Conservation (phyloP, 2,113 vertebrate genomes). For the Sceloporus tristichus region DNA sequence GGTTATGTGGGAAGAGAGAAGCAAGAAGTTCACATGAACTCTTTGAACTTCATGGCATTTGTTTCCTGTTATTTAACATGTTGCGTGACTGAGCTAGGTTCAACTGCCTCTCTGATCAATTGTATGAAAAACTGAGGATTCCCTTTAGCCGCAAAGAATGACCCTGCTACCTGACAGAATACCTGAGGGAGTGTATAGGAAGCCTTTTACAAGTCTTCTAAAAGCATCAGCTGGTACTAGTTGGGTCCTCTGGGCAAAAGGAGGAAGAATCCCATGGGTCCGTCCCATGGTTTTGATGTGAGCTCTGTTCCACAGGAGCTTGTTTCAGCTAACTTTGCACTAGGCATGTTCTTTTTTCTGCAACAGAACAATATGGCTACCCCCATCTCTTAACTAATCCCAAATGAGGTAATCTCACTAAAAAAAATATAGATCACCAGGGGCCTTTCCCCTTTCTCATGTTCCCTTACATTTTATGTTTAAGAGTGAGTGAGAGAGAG, state of each 20-base stretch:
- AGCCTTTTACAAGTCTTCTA: too few species aligned
- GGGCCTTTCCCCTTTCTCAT: too few species aligned
- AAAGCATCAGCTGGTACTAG: too few species aligned
- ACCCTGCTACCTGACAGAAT: too few species aligned
- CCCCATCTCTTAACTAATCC: background rate
- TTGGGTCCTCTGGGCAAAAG: background rate
- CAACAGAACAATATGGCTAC: conserved; percentile 11
- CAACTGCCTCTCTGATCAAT: background rate
- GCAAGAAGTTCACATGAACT: background rate
- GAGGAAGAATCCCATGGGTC: background rate
- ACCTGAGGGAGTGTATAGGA: too few species aligned
- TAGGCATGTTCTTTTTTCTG: background rate
- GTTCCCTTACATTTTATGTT: background rate
- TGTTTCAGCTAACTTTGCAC: background rate
- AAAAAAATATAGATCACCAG: background rate
- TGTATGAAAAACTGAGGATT: background rate
- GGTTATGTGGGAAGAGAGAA: too few species aligned
- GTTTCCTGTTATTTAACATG: background rate
- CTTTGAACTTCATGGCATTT: background rate
- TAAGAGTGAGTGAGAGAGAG: background rate
- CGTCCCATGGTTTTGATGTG: background rate
- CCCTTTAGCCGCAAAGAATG: background rate
- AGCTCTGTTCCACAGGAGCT: background rate
- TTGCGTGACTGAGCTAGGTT: too few species aligned
- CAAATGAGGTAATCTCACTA: background rate